Conservation (phyloP, 2,888 invertebrate genomes). For the Erebia ligea region DNA sequence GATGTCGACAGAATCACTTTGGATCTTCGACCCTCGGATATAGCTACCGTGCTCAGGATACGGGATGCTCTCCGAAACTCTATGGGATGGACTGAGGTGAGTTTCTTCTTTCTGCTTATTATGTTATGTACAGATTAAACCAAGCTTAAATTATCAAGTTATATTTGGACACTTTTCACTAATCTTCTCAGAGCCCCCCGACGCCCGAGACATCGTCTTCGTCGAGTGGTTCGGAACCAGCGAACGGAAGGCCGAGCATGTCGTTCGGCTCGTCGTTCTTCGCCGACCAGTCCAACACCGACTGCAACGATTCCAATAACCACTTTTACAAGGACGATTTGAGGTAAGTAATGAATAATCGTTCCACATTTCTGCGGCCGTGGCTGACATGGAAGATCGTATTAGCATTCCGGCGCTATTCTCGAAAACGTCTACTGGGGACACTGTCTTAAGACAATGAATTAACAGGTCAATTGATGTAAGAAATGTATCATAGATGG, state of each 20-base stretch:
- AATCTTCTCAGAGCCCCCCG: not conserved
- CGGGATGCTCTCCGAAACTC: conserved; percentile 27
- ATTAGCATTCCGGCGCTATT: no score
- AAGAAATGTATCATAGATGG: no score
- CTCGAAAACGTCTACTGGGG: no score
- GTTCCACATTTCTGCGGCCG: no score
- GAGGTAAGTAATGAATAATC: conserved; percentile 50
- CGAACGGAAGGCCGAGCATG: not conserved
- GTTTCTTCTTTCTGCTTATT: not conserved
- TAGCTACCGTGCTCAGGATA: conserved; percentile 46
- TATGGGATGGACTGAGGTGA: conserved; percentile 22
- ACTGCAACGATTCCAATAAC: conserved; percentile 39
- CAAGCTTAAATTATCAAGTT: no score
- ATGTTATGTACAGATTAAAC: not conserved
- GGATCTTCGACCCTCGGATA: conserved; percentile 60
- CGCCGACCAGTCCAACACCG: conserved; percentile 1
- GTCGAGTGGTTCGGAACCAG: not conserved
- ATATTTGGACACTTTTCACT: no score
- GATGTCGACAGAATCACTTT: conserved; percentile 57
- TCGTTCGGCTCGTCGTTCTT: not conserved
- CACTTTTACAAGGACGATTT: conserved; percentile 73
- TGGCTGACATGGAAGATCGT: no score
- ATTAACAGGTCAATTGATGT: no score
- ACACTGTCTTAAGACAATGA: no score
- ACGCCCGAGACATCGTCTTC: conserved; percentile 8